Percentiles rank a stretch among this genome's conserved stretches.
phyloP scores from a whole-genome alignment of 1,140 invertebrate species.

The Drosophila tristis region DNA sequence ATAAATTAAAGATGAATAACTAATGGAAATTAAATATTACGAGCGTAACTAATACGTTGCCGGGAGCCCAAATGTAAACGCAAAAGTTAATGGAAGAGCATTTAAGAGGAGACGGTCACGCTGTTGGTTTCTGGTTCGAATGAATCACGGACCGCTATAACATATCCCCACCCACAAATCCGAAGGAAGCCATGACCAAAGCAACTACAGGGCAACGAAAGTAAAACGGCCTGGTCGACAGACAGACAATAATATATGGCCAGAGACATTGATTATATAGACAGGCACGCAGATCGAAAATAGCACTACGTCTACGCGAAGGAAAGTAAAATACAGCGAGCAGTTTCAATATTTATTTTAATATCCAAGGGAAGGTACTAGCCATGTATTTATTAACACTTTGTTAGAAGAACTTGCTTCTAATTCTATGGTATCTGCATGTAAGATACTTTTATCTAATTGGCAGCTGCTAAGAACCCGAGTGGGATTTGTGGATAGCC shows the following conservation, averaged over 20 bases:
- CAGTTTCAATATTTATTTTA: background rate
- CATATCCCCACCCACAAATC: conserved; percentile 15
- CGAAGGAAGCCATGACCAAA: background rate
- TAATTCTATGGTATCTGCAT: too few relatives aligned
- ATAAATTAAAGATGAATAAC: too few relatives aligned
- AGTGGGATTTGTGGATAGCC: too few relatives aligned
- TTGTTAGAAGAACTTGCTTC: background rate
- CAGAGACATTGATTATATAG: conserved; percentile 4
- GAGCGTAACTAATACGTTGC: too few relatives aligned
- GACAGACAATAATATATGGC: conserved; percentile 9
- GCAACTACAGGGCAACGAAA: background rate
- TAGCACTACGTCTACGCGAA: too few relatives aligned
- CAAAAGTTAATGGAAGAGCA: too few relatives aligned
- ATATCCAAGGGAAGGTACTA: background rate
- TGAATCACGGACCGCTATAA: conserved; percentile 27
- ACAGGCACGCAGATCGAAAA: background rate
- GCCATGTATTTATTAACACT: background rate
- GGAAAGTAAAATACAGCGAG: background rate
- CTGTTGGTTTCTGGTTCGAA: conserved; percentile 16
- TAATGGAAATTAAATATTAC: too few relatives aligned
- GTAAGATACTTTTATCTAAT: too few relatives aligned
- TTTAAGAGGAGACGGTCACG: background rate
- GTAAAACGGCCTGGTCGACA: background rate
- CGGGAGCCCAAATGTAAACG: background rate
- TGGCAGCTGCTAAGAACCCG: too few relatives aligned